These are phyloP conservation scores for Meloidogyne hapla DNA, from an alignment of 1,140 invertebrate genomes.

Conservation along the genomic window DNA sequence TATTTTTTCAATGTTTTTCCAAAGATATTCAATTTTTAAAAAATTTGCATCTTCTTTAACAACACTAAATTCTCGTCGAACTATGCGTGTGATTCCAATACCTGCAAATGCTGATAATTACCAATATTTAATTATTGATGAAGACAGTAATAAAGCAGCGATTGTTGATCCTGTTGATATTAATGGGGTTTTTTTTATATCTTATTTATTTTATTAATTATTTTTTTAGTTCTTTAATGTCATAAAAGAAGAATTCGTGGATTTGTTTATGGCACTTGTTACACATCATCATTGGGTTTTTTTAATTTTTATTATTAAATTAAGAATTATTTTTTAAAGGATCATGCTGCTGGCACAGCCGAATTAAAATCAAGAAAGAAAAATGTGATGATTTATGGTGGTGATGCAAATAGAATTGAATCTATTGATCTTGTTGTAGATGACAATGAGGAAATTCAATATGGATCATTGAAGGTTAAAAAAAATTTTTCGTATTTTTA, in stretches of 20 bases:
- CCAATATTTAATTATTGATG: slow-evolving; percentile 33
- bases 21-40: neutral
- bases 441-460: neutral
- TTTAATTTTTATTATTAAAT: neutral
- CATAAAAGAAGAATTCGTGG: neutral
- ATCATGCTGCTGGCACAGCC: slow-evolving; percentile 30
- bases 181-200: slow-evolving; percentile 7
- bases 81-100: slow-evolving; percentile 33
- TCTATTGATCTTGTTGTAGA: neutral
- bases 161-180: slow-evolving; percentile 36
- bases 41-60: neutral
- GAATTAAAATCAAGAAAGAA: slow-evolving; percentile 6
- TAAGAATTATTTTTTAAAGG: slow-evolving; percentile 10
- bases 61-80: neutral
- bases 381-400: slow-evolving; percentile 30
- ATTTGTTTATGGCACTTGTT: slow-evolving; percentile 12
- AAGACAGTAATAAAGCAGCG: neutral
- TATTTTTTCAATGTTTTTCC: neutral
- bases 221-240: slow-evolving; percentile 13
- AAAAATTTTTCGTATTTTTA: neutral
- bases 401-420: slow-evolving; percentile 33
- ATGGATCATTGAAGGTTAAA: neutral
- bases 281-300: slow-evolving; percentile 33
- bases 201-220: neutral
- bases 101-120: slow-evolving; percentile 35